A percentile compares a stretch with the other conserved stretches of the same genome.
Evolutionary conservation across 2,797 vertebrate genomes (phyloP).

Genomic region (Sebastes taczanowskii): DNA sequence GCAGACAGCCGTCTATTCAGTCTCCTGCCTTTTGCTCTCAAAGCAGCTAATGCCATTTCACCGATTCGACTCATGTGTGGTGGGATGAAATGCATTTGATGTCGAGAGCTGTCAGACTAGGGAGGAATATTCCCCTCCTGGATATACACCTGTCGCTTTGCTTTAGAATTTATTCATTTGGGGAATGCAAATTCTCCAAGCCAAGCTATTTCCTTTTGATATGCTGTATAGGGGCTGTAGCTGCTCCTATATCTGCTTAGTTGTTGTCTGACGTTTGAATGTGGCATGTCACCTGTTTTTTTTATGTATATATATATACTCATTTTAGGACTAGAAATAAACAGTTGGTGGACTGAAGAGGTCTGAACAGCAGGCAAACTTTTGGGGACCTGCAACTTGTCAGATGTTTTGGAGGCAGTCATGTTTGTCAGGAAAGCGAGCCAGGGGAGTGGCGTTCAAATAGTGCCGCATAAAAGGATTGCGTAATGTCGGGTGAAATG

Average conservation of each 20-base stretch:
- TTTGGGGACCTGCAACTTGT: conserved; percentile 1
- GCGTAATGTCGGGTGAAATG: conserved; percentile 33
- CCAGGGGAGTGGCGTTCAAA: background rate
- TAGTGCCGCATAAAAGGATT: conserved; percentile 21
- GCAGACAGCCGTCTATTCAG: background rate
- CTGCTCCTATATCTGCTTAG: background rate
- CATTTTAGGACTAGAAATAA: background rate
- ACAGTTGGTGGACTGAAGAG: background rate
- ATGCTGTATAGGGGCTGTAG: background rate
- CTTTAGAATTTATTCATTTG: background rate
- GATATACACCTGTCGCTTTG: background rate
- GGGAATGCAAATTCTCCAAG: background rate
- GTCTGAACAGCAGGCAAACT: background rate
- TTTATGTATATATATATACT: background rate
- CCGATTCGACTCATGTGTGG: background rate
- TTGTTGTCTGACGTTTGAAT: background rate
- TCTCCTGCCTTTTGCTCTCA: background rate
- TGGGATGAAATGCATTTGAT: conserved; percentile 20
- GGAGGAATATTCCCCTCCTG: background rate
- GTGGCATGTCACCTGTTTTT: background rate
- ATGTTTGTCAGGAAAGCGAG: conserved; percentile 16
- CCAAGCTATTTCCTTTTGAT: background rate
- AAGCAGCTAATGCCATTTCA: background rate
- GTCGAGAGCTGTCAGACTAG: conserved; percentile 2
- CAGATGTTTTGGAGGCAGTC: conserved; percentile 29